phyloP scores from a whole-genome alignment of 2,113 vertebrate species.

The Hepsetus odoe region DNA sequence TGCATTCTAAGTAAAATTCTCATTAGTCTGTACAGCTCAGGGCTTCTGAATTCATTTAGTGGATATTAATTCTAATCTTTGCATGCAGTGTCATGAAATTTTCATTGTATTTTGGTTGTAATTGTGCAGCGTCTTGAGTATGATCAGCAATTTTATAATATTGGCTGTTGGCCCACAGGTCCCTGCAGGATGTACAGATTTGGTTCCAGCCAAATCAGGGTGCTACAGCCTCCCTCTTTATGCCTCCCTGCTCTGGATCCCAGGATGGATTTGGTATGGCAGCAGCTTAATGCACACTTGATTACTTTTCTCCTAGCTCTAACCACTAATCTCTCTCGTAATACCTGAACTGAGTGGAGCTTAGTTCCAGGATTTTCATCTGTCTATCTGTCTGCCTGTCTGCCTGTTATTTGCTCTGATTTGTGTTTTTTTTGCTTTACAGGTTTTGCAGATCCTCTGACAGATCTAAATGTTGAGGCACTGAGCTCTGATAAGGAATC shows the following conservation, averaged over 20 bases:
- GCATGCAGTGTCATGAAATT: conserved; percentile 15
- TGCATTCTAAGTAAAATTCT: neutral
- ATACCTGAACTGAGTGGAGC: conserved; percentile 1
- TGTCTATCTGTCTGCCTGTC: neutral
- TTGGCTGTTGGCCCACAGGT: conserved; percentile 69
- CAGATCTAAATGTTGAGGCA: conserved; percentile 77
- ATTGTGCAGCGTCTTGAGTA: neutral
- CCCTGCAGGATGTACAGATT: conserved; percentile 96
- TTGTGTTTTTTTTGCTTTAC: conserved; percentile 43
- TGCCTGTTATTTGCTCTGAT: neutral
- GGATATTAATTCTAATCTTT: conserved; percentile 19
- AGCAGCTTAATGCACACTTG: neutral
- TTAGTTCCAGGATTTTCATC: conserved; percentile 9
- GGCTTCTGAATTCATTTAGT: conserved; percentile 12
- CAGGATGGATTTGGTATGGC: conserved; percentile 87
- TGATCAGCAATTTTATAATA: neutral
- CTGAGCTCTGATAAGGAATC: conserved; percentile 85
- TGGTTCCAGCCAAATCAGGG: conserved; percentile 89
- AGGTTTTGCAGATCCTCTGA: conserved; percentile 86
- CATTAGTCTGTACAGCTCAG: neutral
- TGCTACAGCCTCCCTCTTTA: conserved; percentile 72
- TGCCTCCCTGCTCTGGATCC: conserved; percentile 77
- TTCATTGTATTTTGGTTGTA: neutral
- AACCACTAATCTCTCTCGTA: conserved; percentile 12
- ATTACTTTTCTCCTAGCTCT: neutral